Evolutionary conservation across 2,888 invertebrate species (phyloP).

Genomic region (Leptopilina syphax): DNA sequence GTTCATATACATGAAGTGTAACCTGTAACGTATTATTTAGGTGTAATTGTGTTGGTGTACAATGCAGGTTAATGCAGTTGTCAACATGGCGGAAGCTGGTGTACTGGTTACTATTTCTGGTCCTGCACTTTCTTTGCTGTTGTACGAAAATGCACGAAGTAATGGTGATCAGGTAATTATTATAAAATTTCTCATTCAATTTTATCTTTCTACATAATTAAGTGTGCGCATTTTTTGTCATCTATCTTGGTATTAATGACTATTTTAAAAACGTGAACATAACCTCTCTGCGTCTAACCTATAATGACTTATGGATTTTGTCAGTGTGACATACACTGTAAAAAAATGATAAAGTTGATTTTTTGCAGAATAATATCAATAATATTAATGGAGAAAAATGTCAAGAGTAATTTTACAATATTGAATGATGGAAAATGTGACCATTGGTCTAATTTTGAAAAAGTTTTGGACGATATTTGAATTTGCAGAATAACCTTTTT

Average conservation of each 20-base stretch:
- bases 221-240: not conserved
- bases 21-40: not conserved
- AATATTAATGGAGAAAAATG: too few species aligned
- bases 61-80: slow-evolving; percentile 43
- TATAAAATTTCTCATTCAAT: not conserved
- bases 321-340: not conserved
- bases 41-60: not conserved
- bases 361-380: too few species aligned
- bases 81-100: slow-evolving; percentile 72
- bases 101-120: slow-evolving; percentile 78
- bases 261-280: slow-evolving; percentile 3
- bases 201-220: not conserved
- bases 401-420: too few species aligned
- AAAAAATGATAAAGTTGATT: too few species aligned
- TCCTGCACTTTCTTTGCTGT: slow-evolving; percentile 82
- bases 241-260: not conserved
- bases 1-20: not conserved
- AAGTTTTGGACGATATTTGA: too few species aligned
- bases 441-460: too few species aligned
- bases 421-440: too few species aligned
- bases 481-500: too few species aligned
- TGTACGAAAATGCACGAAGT: slow-evolving; percentile 83
- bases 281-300: slow-evolving; percentile 33
- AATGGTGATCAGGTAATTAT: slow-evolving; percentile 80
- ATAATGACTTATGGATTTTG: slow-evolving; percentile 17